Evolutionary conservation across 1,140 invertebrate species (phyloP), one percentile per base, ranked within the genome.

Genomic region (Aradophagus sp.): DNA sequence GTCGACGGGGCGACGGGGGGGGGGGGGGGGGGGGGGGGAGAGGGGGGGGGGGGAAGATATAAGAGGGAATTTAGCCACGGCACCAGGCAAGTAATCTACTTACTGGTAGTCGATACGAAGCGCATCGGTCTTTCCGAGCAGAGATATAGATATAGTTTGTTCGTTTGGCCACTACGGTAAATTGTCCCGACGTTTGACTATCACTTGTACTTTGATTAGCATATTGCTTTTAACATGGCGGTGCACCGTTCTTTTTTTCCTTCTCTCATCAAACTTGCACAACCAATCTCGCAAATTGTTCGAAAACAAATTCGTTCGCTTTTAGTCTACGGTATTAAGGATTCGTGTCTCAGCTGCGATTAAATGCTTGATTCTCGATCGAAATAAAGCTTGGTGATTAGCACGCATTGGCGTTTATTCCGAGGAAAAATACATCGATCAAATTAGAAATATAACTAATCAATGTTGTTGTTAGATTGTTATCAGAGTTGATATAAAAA

Each of bases 141-240:
- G 50, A 61, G 53, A 71, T 67, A 67, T 61, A 67, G 16, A 48
- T 68, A 71, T 70, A 76, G n/a, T n/a, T 61, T 32, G 59, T n/a
- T n/a, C 45, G 48, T 73, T 67, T 71, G 59, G 41, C 69, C 69
- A 77, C 69, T 77, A 75, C 52, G 47, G 70, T 48, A 77, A 77
- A 77, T 77, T 77, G 73, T 77, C 70, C 66, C 63, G 68, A 47
- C 42, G 52, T 74, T 56, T 65, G 61, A 69, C 72, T 75, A 75
- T 73, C 75, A 73, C 69, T 73, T 68, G 55, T 52, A 58, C 75
- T 77, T 77, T 77, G 75, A 74, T 74, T 77, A 77, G 73, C 75
- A 77, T 77, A 77, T 74, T 77, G 75, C 75, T 62, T 65, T 56
- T 56, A 61, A 42, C 39, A 14, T n/a, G n/a, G n/a, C n/a, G n/a